Evolutionary conservation across 2,888 invertebrate species (phyloP).

Genomic region (Drosophila dives): DNA sequence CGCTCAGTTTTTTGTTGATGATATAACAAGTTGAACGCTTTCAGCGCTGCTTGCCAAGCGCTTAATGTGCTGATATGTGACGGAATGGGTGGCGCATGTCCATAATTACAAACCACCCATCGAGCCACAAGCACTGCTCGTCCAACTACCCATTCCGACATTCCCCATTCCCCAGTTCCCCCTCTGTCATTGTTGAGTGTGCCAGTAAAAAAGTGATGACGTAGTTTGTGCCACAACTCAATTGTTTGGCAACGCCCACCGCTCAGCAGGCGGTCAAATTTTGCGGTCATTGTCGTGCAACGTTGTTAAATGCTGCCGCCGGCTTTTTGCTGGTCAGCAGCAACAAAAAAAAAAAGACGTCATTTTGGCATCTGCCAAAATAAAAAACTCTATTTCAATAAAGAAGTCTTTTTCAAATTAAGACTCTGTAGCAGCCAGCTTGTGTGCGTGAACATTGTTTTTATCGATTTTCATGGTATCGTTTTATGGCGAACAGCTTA

Average conservation of each 20-base stretch:
- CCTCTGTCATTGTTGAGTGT: conserved; percentile 13
- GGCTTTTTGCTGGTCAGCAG: conserved; percentile 37
- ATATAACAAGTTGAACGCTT: conserved; percentile 49
- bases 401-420: conserved; percentile 5
- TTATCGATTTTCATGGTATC: background rate
- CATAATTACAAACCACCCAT: conserved; percentile 80
- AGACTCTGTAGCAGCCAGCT: conserved; percentile 20
- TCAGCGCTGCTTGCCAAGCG: conserved; percentile 29
- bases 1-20: conserved; percentile 59
- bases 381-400: background rate
- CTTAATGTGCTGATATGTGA: conserved; percentile 55
- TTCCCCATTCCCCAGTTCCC: background rate
- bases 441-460: background rate
- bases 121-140: conserved; percentile 31
- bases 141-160: background rate
- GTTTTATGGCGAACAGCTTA: background rate
- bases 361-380: background rate
- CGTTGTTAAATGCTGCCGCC: conserved; percentile 47
- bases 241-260: conserved; percentile 76
- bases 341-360: background rate
- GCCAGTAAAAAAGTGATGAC: conserved; percentile 75
- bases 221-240: conserved; percentile 74
- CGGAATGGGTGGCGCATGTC: conserved; percentile 69
- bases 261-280: conserved; percentile 65
- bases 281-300: conserved; percentile 62